These are phyloP conservation scores for Popillia japonica DNA, from an alignment of 1,140 invertebrate genomes.

Conservation along the genomic window DNA sequence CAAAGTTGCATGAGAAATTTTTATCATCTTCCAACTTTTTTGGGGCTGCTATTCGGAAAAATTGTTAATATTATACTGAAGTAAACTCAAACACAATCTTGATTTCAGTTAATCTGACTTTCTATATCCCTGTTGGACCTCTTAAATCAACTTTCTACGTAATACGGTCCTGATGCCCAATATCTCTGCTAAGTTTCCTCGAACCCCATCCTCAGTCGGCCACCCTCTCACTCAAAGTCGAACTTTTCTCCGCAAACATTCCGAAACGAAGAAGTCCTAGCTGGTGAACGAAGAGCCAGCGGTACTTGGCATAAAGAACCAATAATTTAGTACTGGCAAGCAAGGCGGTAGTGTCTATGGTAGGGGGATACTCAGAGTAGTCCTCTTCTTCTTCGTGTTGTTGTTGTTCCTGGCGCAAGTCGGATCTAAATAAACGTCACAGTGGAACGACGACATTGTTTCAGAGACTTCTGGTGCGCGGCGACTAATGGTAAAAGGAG, in stretches of 20 bases:
- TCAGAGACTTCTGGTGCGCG: background rate
- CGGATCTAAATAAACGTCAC: conserved; percentile 14
- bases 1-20: no score
- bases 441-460: background rate
- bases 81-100: no score
- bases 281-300: background rate
- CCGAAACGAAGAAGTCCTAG: background rate
- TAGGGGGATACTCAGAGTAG: background rate
- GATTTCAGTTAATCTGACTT: no score
- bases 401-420: background rate
- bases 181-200: background rate
- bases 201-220: background rate
- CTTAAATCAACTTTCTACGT: background rate
- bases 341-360: background rate
- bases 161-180: background rate
- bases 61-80: no score
- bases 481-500: background rate
- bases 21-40: no score
- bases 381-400: background rate
- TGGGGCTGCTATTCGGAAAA: no score
- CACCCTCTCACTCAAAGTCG: background rate
- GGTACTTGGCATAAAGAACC: background rate
- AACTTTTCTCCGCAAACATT: background rate
- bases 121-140: no score
- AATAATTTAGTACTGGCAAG: background rate